Evolutionary conservation across 1,140 invertebrate genomes (phyloP).

Genomic region (Hypothenemus hampei): DNA sequence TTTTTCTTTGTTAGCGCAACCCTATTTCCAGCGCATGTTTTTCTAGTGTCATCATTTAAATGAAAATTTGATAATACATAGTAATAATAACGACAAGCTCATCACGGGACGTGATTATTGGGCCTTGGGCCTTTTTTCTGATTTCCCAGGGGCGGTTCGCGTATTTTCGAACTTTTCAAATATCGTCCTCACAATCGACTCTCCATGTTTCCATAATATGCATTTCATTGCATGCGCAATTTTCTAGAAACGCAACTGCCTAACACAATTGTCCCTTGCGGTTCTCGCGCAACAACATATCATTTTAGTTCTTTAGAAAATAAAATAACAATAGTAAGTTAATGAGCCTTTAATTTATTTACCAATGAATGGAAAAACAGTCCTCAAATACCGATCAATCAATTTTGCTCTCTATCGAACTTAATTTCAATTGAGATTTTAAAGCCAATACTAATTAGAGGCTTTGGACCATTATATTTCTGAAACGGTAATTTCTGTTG

Average conservation of each 20-base stretch:
- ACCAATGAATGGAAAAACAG: background rate
- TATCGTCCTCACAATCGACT: constrained; percentile 21
- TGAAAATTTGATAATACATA: background rate
- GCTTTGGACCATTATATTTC: constrained; percentile 11
- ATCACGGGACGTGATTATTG: constrained; percentile 11
- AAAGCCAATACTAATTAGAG: constrained; percentile 15
- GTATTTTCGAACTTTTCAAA: constrained; percentile 21
- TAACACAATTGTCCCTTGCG: background rate
- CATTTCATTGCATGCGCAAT: constrained; percentile 3
- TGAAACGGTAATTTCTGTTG: constrained; percentile 9
- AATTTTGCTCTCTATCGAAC: constrained; percentile 5
- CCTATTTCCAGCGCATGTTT: no score
- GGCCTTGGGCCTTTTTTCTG: constrained; percentile 18
- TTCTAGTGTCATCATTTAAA: background rate
- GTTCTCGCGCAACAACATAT: background rate
- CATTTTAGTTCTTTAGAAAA: background rate
- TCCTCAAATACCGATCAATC: constrained; percentile 1
- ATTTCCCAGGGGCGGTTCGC: constrained; percentile 11
- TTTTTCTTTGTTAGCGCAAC: constrained; percentile 14
- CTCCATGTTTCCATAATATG: constrained; percentile 18
- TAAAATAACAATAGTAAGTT: background rate
- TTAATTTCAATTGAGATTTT: constrained; percentile 11
- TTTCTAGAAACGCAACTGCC: constrained; percentile 5
- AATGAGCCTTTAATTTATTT: background rate
- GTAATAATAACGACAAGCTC: background rate